Percentiles rank a stretch among this genome's conserved stretches.
Conservation (phyloP, 1,140 invertebrate genomes). For the Drosophila quadrilineata region DNA sequence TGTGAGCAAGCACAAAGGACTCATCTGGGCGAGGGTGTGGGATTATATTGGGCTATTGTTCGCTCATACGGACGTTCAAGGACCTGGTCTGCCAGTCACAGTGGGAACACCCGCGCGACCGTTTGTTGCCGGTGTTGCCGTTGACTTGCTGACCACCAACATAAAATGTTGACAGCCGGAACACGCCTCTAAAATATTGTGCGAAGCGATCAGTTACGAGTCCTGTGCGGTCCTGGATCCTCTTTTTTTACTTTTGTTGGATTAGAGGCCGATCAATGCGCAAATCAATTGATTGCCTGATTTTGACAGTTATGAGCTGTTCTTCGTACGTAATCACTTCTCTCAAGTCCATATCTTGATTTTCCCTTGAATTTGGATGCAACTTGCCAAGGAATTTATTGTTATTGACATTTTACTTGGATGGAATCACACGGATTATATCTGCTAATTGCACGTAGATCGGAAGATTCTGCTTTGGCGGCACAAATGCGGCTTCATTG, state of each 20-base stretch:
- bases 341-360: slow-evolving; percentile 49
- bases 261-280: slow-evolving; percentile 24
- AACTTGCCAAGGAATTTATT: slow-evolving; percentile 64
- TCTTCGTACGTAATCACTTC: slow-evolving; percentile 37
- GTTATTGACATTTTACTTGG: slow-evolving; percentile 75
- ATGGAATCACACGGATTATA: slow-evolving; percentile 75
- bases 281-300: slow-evolving; percentile 62
- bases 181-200: slow-evolving; percentile 79
- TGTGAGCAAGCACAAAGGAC: slow-evolving; percentile 46
- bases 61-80: slow-evolving; percentile 46
- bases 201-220: slow-evolving; percentile 29
- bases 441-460: slow-evolving; percentile 58
- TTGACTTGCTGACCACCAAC: slow-evolving; percentile 72
- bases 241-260: slow-evolving; percentile 1
- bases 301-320: slow-evolving; percentile 74
- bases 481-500: slow-evolving; percentile 39
- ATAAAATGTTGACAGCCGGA: slow-evolving; percentile 80
- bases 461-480: slow-evolving; percentile 27
- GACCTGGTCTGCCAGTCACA: slow-evolving; percentile 42
- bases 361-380: slow-evolving; percentile 14
- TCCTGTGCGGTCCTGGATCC: slow-evolving; percentile 59
- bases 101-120: slow-evolving; percentile 62
- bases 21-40: slow-evolving; percentile 16
- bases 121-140: slow-evolving; percentile 41
- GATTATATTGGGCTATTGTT: slow-evolving; percentile 63